Base-by-base conservation (phyloP, 2,888 invertebrate genomes). In the Fissipunctia ypsillon region DNA sequence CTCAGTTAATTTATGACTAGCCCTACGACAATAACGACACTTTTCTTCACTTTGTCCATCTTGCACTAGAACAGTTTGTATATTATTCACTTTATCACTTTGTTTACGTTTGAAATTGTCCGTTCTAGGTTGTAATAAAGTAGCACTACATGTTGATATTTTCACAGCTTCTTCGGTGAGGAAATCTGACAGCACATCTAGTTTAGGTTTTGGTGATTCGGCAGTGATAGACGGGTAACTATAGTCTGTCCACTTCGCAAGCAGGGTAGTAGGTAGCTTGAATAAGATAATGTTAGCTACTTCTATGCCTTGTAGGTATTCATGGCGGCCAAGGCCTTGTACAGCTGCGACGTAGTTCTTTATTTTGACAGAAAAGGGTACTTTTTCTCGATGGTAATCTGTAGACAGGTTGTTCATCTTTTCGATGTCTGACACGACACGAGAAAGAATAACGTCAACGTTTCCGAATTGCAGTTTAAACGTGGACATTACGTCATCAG, bases 131-230 rank as follows among this genome's bases (percentile, higher is more conserved):
- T 48, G 48, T 9, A 48, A 48, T 48, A 48, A 48, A 7, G 48
- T 48, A 48, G 50, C 50, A 50, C 50, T 50, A 50, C n/a, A 50
- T 22, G 14, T 52, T 6, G n/a, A 25, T 52, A 52, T 52, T 52
- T 52, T 52, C 25, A 52, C 25, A 25, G 52, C 14, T 52, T 52
- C 52, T 14, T 52, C 52, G 25, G 52, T 52, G 25, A 59, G 59
- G 59, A 59, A 59, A 38, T 59, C 59, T 59, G 35, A 59, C 31
- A 35, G 59, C 12, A 59, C 14, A 35, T 35, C 35, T 59, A 57
- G 22, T 57, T n/a, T 59, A 14, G 59, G 59, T 59, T 59, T 35
- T 52, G 52, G 52, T 52, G 52, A 25, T 52, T 52, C 25, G 16
- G 52, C 25, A 7, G 25, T 52, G 52, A 25, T 52, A 7, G 16